A percentile compares a stretch with the other conserved stretches of the same genome.
Conservation (phyloP, 23 tunicate species). For the Corella eumyota region DNA sequence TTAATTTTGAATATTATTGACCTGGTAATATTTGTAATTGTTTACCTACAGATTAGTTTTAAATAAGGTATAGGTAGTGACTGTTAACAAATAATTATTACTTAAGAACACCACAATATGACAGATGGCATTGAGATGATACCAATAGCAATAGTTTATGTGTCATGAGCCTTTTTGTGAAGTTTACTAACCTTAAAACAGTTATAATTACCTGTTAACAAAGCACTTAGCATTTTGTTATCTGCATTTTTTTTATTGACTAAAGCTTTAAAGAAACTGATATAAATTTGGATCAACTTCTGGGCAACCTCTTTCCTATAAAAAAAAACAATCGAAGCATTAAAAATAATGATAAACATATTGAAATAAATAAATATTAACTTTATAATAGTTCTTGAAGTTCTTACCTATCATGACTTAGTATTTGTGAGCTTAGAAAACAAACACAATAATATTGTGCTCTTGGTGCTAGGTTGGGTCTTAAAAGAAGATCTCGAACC, state of each 20-base stretch:
- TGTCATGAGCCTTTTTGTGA: too few relatives aligned
- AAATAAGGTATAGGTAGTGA: background rate
- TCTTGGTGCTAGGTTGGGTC: conserved; percentile 42
- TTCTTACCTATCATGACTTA: conserved; percentile 56
- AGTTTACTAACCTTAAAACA: too few relatives aligned
- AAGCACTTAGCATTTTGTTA: conserved; percentile 65
- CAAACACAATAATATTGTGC: conserved; percentile 73
- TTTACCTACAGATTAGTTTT: background rate
- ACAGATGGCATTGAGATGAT: too few relatives aligned
- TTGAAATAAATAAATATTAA: too few relatives aligned
- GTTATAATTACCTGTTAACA: conserved; percentile 55
- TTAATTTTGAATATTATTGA: too few relatives aligned
- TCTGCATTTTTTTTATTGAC: conserved; percentile 20
- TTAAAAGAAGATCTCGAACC: conserved; percentile 64
- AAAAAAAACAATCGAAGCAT: conserved; percentile 2
- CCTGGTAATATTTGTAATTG: background rate
- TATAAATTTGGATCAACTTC: conserved; percentile 48
- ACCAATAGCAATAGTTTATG: too few relatives aligned
- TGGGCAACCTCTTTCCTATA: conserved; percentile 71
- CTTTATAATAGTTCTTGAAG: too few relatives aligned
- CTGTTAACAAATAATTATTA: too few relatives aligned
- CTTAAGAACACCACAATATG: too few relatives aligned
- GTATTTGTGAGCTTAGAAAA: conserved; percentile 51
- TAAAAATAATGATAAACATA: too few relatives aligned
- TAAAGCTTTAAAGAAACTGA: conserved; percentile 76